Evolutionary conservation across 2,113 vertebrate genomes (phyloP).

Genomic region (Turnix velox): DNA sequence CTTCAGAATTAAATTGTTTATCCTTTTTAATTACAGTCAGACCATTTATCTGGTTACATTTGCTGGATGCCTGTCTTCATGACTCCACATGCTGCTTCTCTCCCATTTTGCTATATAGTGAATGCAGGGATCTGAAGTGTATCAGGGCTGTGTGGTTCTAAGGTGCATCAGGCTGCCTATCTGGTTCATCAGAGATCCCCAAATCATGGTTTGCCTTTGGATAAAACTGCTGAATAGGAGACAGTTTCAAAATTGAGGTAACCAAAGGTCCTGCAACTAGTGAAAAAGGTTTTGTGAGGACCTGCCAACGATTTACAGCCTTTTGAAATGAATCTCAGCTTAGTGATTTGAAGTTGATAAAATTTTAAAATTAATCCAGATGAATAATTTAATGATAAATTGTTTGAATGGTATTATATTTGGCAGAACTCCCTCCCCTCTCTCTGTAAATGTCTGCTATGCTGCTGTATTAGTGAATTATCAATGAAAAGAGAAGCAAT

Average conservation of each 20-base stretch:
- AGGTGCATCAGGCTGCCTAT: not conserved
- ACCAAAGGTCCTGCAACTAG: no score
- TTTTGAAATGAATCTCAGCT: not conserved
- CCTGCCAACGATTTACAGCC: not conserved
- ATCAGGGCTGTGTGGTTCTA: not conserved
- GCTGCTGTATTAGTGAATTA: not conserved
- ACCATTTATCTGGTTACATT: not conserved
- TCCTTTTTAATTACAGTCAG: not conserved
- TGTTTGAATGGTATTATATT: not conserved
- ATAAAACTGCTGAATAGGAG: not conserved
- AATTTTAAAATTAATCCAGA: not conserved
- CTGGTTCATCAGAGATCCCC: not conserved
- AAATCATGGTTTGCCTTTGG: not conserved
- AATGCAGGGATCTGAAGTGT: not conserved
- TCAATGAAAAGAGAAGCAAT: not conserved
- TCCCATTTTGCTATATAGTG: not conserved
- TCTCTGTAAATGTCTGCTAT: accelerated
- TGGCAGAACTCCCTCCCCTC: not conserved
- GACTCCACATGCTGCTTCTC: not conserved
- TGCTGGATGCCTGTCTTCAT: accelerated
- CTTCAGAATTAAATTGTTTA: not conserved
- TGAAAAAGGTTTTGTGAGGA: not conserved
- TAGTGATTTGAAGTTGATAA: not conserved
- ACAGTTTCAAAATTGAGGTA: not conserved
- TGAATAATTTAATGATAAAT: not conserved